These are phyloP conservation scores for Beaufortia kweichowensis DNA, from an alignment of 2,113 vertebrate genomes.

Conservation along the genomic window DNA sequence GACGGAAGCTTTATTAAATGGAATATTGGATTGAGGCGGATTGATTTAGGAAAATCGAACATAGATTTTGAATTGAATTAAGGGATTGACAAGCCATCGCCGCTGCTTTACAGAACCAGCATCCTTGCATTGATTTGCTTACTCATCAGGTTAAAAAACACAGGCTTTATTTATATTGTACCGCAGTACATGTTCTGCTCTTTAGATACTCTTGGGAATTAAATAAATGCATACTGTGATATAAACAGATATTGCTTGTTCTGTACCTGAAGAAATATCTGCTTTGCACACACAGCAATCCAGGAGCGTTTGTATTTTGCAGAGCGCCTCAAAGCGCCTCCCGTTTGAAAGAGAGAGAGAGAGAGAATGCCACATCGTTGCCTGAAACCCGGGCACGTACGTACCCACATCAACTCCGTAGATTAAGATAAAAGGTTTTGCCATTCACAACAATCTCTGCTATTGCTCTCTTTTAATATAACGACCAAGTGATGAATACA, in stretches of 20 bases:
- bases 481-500: slow-evolving; percentile 37
- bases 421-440: slow-evolving; percentile 33
- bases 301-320: not conserved
- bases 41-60: slow-evolving; percentile 31
- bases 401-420: slow-evolving; percentile 18
- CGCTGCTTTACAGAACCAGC: not conserved
- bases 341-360: not conserved
- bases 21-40: slow-evolving; percentile 6
- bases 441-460: slow-evolving; percentile 1
- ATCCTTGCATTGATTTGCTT: slow-evolving; percentile 5
- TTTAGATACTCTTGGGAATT: not conserved
- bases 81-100: not conserved
- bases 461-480: slow-evolving; percentile 20
- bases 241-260: slow-evolving; percentile 3
- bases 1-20: not conserved
- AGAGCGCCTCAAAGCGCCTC: not conserved
- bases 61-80: slow-evolving; percentile 20
- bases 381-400: not conserved
- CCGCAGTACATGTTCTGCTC: not conserved
- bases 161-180: not conserved
- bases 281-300: not conserved
- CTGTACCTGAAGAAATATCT: not conserved
- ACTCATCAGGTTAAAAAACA: not conserved
- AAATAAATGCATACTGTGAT: not conserved
- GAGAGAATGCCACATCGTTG: not conserved